These are phyloP conservation scores for Cariama cristata DNA, from an alignment of 2,113 vertebrate genomes.

Conservation along the genomic window DNA sequence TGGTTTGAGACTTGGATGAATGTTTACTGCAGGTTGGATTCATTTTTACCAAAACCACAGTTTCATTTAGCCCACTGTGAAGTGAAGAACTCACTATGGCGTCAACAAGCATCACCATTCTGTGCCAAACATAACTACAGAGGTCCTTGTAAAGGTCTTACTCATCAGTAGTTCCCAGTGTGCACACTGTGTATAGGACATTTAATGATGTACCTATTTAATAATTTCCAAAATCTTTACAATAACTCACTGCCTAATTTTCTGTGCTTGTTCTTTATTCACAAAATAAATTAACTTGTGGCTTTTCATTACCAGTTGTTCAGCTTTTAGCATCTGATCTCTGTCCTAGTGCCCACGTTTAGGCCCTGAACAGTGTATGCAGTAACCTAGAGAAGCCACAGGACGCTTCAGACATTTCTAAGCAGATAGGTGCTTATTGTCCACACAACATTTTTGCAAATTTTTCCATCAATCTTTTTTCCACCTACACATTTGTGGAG, in stretches of 20 bases:
- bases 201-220: slow-evolving; percentile 4
- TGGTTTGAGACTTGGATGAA: slow-evolving; percentile 66
- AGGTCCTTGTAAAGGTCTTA: slow-evolving; percentile 50
- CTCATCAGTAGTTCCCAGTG: slow-evolving; percentile 35
- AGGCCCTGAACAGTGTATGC: neutral
- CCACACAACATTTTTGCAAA: neutral
- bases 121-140: slow-evolving; percentile 48
- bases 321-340: neutral
- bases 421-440: neutral
- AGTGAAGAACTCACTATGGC: slow-evolving; percentile 37
- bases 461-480: neutral
- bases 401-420: neutral
- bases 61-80: slow-evolving; percentile 66
- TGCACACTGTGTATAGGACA: neutral
- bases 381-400: neutral
- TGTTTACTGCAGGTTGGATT: slow-evolving; percentile 58
- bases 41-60: slow-evolving; percentile 65
- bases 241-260: neutral
- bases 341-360: neutral
- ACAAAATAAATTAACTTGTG: slow-evolving; percentile 13
- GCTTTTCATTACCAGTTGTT: neutral
- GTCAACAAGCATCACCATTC: slow-evolving; percentile 48
- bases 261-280: neutral
- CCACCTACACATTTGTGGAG: neutral
- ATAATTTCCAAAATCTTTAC: neutral